Evolutionary conservation across 2,888 invertebrate species (phyloP).

Genomic region (Theodoxus fluviatilis): DNA sequence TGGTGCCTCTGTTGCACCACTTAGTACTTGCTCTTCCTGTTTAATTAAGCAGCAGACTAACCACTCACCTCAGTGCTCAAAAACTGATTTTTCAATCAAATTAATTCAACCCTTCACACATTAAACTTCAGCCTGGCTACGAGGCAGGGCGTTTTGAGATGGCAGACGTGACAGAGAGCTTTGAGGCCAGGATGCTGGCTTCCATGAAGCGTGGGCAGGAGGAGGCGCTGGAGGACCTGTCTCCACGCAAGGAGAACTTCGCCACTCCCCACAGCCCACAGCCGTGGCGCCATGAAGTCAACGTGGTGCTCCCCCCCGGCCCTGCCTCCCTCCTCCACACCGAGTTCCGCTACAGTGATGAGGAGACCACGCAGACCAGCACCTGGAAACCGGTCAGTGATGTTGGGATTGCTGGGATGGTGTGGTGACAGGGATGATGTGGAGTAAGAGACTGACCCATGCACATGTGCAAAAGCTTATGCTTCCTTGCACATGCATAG

Average conservation of each 20-base stretch:
- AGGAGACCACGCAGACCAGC: constrained; percentile 57
- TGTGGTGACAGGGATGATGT: no score
- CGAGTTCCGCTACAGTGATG: constrained; percentile 57
- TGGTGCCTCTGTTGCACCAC: no score
- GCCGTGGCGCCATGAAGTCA: constrained; percentile 22
- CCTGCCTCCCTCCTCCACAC: constrained; percentile 31
- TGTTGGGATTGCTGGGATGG: no score
- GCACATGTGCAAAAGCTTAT: no score
- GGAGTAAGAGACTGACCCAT: no score
- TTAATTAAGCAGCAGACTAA: no score
- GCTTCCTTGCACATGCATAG: no score
- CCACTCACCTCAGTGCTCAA: no score
- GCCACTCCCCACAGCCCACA: constrained; percentile 24
- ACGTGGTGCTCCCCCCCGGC: constrained; percentile 17
- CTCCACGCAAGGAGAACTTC: constrained; percentile 25
- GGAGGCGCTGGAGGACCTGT: constrained; percentile 43
- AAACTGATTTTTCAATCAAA: no score
- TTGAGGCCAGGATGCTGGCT: constrained; percentile 59
- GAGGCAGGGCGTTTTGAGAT: constrained; percentile 42
- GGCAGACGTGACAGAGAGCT: constrained; percentile 58
- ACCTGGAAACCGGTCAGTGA: constrained; percentile 56
- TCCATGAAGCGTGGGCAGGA: constrained; percentile 56
- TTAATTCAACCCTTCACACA: no score
- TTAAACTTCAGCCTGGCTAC: no score
- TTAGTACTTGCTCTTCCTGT: no score